Percentiles rank a stretch among this genome's conserved stretches.
Evolutionary conservation across 2,888 invertebrate species (phyloP).

Genomic region (Catocala fraxini): DNA sequence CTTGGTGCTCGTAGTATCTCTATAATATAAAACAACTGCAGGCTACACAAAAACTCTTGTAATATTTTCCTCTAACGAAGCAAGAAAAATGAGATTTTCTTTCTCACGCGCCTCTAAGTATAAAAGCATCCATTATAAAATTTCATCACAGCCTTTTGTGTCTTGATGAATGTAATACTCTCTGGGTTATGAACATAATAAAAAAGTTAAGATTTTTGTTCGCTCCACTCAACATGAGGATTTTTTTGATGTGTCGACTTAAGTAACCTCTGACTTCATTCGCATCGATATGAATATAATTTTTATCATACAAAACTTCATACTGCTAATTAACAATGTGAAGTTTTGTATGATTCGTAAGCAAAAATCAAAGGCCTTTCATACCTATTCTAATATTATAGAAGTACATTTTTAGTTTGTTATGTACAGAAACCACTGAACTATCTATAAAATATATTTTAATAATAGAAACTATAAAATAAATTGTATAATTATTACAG

Average conservation of each 20-base stretch:
- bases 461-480: background rate
- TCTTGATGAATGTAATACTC: conserved; percentile 9
- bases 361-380: too few relatives aligned
- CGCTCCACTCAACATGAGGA: background rate
- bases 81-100: conserved; percentile 1
- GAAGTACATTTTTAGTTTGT: too few relatives aligned
- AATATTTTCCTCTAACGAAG: conserved; percentile 5
- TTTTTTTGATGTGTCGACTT: background rate
- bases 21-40: background rate
- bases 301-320: too few relatives aligned
- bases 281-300: too few relatives aligned
- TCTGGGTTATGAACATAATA: background rate
- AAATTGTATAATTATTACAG: too few relatives aligned
- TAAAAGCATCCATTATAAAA: conserved; percentile 12
- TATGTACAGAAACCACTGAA: too few relatives aligned
- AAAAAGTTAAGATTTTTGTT: conserved; percentile 1
- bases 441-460: too few relatives aligned
- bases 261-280: too few relatives aligned
- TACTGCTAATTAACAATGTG: too few relatives aligned
- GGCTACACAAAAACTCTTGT: conserved; percentile 1
- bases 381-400: too few relatives aligned
- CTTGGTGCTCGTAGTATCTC: background rate
- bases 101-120: conserved; percentile 6
- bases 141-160: conserved; percentile 7
- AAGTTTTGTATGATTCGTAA: too few relatives aligned